Evolutionary conservation across 2,797 vertebrate species (phyloP).

Genomic region (Gymnopithys bicolor): DNA sequence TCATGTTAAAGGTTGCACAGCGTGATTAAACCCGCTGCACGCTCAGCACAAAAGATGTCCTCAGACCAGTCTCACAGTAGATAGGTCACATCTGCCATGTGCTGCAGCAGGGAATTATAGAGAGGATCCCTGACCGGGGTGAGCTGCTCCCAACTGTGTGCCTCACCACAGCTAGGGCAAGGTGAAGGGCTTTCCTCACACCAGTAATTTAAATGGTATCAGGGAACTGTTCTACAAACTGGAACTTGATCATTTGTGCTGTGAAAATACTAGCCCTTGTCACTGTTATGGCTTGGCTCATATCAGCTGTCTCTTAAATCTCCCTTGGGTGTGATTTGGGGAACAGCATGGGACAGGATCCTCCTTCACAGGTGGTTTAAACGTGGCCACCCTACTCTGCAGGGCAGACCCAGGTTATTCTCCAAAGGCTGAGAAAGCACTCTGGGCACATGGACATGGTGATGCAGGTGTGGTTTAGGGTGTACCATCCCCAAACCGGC

Average conservation of each 20-base stretch:
- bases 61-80: neutral
- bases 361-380: neutral
- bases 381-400: rapidly evolving
- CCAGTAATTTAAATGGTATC: neutral
- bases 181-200: neutral
- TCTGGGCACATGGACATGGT: neutral
- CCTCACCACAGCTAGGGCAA: neutral
- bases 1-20: conserved; percentile 1
- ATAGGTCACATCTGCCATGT: neutral
- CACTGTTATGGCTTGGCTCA: neutral
- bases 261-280: neutral
- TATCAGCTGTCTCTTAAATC: neutral
- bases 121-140: neutral
- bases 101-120: rapidly evolving
- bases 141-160: rapidly evolving
- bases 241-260: neutral
- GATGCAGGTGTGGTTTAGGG: neutral
- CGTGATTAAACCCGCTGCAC: conserved; percentile 7
- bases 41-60: conserved; percentile 15
- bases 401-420: rapidly evolving
- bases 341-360: neutral
- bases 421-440: neutral
- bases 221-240: neutral
- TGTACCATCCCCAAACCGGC: rapidly evolving
- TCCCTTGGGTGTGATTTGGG: neutral